Conservation (phyloP, 2,888 invertebrate species). For the Rotaria magnacalcarata region DNA sequence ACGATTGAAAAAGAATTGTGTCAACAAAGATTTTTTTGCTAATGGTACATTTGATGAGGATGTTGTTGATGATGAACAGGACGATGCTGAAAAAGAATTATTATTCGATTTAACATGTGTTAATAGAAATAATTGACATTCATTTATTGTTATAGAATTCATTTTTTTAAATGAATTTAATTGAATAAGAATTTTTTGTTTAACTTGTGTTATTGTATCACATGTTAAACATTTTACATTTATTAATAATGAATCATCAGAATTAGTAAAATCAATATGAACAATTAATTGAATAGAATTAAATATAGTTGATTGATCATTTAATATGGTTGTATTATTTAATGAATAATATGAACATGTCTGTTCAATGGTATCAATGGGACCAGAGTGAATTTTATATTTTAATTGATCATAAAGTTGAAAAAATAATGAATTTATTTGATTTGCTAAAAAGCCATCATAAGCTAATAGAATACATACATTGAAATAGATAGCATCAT, state of each 20-base stretch:
- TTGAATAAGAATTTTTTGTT: constrained; percentile 15
- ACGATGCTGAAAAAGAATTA: not conserved
- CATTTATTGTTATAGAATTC: not conserved
- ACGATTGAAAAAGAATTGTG: not conserved
- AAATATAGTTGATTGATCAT: constrained; percentile 12
- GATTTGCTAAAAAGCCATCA: not conserved
- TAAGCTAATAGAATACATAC: not conserved
- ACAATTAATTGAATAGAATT: not conserved
- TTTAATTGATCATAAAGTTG: constrained; percentile 15
- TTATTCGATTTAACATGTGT: not conserved
- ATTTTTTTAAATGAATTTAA: not conserved
- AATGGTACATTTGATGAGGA: constrained; percentile 29
- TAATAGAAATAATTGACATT: constrained; percentile 2
- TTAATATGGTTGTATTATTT: not conserved
- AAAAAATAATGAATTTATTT: not conserved
- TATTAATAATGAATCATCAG: not conserved
- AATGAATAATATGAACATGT: constrained; percentile 21
- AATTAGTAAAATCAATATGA: not conserved
- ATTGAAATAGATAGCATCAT: not conserved
- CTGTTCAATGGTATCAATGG: not conserved
- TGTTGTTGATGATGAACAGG: not conserved
- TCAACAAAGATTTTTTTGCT: not conserved
- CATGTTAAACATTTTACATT: constrained; percentile 19
- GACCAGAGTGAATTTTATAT: not conserved
- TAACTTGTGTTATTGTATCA: constrained; percentile 20